A percentile compares a stretch with the other conserved stretches of the same genome.
phyloP scores from a whole-genome alignment of 2,888 invertebrate genomes.

The Drosophila mercatorum region DNA sequence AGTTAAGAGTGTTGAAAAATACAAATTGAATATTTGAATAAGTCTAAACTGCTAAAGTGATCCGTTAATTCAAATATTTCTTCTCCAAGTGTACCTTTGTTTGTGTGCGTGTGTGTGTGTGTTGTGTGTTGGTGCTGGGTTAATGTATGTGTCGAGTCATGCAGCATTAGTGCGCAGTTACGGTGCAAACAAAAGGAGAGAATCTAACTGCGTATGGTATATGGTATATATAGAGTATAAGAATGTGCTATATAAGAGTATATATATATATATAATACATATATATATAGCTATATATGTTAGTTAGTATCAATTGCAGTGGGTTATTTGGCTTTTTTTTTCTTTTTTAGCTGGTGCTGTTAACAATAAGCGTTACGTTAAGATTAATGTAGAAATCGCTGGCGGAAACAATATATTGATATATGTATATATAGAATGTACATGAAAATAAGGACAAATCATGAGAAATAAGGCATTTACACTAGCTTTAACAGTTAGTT shows the following conservation, averaged over 20 bases:
- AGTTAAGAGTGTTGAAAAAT: neutral
- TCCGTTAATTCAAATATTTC: neutral
- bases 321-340: constrained; percentile 21
- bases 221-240: constrained; percentile 18
- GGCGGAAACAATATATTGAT: constrained; percentile 29
- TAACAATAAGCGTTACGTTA: constrained; percentile 66
- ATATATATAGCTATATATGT: constrained; percentile 19
- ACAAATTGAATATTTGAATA: neutral
- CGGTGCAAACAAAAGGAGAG: constrained; percentile 50
- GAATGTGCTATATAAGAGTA: constrained; percentile 25
- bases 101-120: neutral
- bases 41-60: neutral
- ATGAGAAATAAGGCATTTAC: constrained; percentile 62
- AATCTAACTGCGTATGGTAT: constrained; percentile 35
- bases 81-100: neutral
- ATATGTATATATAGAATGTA: constrained; percentile 2
- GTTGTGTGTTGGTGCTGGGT: constrained; percentile 42
- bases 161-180: constrained; percentile 67
- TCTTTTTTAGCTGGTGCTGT: constrained; percentile 54
- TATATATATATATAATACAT: neutral
- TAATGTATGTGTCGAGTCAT: constrained; percentile 58
- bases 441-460: constrained; percentile 36
- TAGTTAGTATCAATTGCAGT: constrained; percentile 56
- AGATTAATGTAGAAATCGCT: constrained; percentile 28
- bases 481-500: constrained; percentile 69